Base-by-base conservation (phyloP, 2,113 vertebrate genomes). In the Tupaia chinensis region DNA sequence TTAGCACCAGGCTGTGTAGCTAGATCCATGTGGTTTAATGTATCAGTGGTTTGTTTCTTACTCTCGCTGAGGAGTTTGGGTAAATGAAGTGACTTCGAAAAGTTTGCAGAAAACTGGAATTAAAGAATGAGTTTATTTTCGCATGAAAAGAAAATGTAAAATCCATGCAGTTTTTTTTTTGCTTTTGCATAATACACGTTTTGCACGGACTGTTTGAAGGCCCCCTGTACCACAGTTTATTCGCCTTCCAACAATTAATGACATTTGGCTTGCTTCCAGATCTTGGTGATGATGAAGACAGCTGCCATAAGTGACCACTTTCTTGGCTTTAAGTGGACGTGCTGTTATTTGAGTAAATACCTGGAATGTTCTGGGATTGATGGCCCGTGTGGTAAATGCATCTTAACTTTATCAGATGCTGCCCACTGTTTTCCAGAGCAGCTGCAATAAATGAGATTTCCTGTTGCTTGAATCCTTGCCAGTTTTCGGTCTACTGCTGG, bases 221-320 rank as follows among this genome's bases (percentile, higher is more conserved):
- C 44, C 44, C 44, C 44, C 44, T 44, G 44, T 19, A 20, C 16
- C 3, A 9, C 19, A 6, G 1, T 32, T 80, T 29, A 9, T 20
- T 63, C 32, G 60, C 29, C 73, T 87, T 60, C 70, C 44, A 83
- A 61, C 1, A 4, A 1, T 2, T 29, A 54, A 84, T 63, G 25
- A 23, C 23, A 61, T 92, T 32, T 53, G 27, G 15, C 25, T 95
- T 74, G 34, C 65, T 87, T 80, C 20, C 12, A 78, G 53, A 32
- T 61, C 76, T 90, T n/a, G 68, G n/a, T 68, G 63, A 72, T 68
- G 68, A 27, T 61, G 60, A 89, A 34, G 81, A 83, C 93, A 69
- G 16, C 63, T 25, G 11, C 29, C 16, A 5, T 61, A 73, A 76
- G n/a, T 1, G 7, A 54, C 34, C 25, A 68, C 0, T 7, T 63